Evolutionary conservation across 2,888 invertebrate genomes (phyloP).

Genomic region (Mayetiola destructor): DNA sequence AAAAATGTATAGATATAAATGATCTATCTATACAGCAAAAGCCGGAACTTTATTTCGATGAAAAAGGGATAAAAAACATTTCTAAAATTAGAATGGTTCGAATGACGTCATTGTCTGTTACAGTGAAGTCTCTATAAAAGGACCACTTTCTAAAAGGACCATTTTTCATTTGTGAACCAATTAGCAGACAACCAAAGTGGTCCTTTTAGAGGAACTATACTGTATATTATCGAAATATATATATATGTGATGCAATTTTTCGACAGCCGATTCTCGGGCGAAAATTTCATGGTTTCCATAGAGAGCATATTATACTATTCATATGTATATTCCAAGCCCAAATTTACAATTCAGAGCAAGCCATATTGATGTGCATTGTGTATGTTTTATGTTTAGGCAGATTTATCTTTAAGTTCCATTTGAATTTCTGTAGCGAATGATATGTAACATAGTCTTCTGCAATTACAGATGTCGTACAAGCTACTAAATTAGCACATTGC

Average conservation of each 20-base stretch:
- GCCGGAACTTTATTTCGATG: not conserved
- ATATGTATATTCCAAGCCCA: too few relatives aligned
- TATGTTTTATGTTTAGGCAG: not conserved
- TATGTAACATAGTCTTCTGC: too few relatives aligned
- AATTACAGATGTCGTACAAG: not conserved
- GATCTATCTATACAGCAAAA: too few relatives aligned
- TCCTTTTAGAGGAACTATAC: not conserved
- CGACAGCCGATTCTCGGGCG: not conserved
- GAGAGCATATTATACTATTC: too few relatives aligned
- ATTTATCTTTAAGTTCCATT: not conserved
- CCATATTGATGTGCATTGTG: too few relatives aligned
- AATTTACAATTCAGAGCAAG: too few relatives aligned
- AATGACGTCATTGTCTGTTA: constrained; percentile 6
- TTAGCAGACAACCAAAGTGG: not conserved
- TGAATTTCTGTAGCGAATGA: not conserved
- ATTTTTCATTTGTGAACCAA: not conserved
- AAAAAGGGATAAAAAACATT: not conserved
- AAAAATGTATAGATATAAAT: too few relatives aligned
- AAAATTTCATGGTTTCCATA: not conserved
- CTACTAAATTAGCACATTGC: not conserved
- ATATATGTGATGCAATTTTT: not conserved
- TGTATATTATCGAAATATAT: not conserved
- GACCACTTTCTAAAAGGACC: not conserved
- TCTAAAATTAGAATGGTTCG: not conserved
- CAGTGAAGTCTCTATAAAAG: constrained; percentile 4